These are phyloP conservation scores for Elysia crispata DNA, from an alignment of 2,888 invertebrate genomes.

Conservation along the genomic window DNA sequence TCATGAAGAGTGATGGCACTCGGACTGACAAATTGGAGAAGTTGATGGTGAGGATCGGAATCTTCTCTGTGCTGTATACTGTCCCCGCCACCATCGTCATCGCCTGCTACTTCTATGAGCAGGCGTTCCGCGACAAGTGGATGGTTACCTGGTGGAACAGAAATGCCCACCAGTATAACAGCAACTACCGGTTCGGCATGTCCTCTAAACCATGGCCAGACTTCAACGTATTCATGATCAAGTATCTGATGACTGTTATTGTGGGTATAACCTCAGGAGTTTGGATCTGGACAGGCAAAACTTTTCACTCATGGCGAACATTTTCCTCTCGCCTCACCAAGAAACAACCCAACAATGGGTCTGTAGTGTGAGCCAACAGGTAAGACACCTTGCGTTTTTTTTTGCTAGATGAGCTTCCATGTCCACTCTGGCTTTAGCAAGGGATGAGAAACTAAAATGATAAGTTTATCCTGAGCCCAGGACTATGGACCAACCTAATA, in stretches of 20 bases:
- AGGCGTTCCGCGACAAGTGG: constrained; percentile 92
- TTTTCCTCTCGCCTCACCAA: constrained; percentile 67
- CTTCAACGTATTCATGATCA: constrained; percentile 96
- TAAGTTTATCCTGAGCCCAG: too few relatives aligned
- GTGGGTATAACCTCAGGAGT: constrained; percentile 97
- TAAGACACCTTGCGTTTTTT: background rate
- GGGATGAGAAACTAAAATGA: too few relatives aligned
- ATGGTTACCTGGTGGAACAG: constrained; percentile 83
- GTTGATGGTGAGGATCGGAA: constrained; percentile 96
- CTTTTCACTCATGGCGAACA: constrained; percentile 89
- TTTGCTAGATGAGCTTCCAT: too few relatives aligned
- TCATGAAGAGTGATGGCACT: constrained; percentile 88
- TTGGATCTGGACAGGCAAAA: constrained; percentile 98
- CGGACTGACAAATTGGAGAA: constrained; percentile 96
- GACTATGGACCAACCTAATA: too few relatives aligned
- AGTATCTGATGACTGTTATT: constrained; percentile 96
- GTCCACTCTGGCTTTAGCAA: too few relatives aligned
- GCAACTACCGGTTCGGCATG: constrained; percentile 46
- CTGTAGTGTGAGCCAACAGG: constrained; percentile 63
- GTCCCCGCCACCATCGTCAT: constrained; percentile 95
- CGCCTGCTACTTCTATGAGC: constrained; percentile 95
- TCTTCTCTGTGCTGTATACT: constrained; percentile 97
- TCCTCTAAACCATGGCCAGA: constrained; percentile 76
- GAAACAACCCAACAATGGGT: constrained; percentile 57
- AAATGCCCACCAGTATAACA: constrained; percentile 48